These are phyloP conservation scores for Pteronotus mesoamericanus DNA, from an alignment of 2,797 vertebrate genomes.

Conservation along the genomic window DNA sequence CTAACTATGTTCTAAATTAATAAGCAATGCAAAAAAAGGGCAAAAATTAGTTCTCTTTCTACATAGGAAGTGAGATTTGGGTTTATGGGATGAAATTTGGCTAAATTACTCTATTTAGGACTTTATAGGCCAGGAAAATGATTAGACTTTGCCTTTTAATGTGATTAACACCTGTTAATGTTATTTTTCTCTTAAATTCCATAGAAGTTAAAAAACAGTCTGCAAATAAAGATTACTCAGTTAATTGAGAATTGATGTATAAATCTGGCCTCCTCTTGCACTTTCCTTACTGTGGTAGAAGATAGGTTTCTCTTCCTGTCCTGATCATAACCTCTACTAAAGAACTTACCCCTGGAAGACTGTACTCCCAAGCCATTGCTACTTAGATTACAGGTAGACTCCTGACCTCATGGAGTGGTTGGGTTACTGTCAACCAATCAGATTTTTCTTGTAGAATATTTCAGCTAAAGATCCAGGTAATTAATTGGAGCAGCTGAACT, in stretches of 20 bases:
- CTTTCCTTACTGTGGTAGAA: neutral
- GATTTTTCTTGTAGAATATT: neutral
- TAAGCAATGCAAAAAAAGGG: neutral
- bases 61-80: neutral
- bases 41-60: neutral
- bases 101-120: constrained; percentile 4
- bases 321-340: neutral
- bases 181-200: neutral
- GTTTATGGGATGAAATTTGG: neutral
- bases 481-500: neutral
- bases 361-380: neutral
- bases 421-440: neutral
- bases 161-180: neutral
- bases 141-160: neutral
- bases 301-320: neutral
- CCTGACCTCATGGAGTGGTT: neutral
- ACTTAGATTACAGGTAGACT: neutral
- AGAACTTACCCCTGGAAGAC: neutral
- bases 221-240: neutral
- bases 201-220: neutral
- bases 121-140: neutral
- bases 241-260: neutral
- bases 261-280: neutral
- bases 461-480: neutral
- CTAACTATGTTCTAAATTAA: neutral